phyloP scores from a whole-genome alignment of 2,113 vertebrate genomes.

The Motacilla alba region DNA sequence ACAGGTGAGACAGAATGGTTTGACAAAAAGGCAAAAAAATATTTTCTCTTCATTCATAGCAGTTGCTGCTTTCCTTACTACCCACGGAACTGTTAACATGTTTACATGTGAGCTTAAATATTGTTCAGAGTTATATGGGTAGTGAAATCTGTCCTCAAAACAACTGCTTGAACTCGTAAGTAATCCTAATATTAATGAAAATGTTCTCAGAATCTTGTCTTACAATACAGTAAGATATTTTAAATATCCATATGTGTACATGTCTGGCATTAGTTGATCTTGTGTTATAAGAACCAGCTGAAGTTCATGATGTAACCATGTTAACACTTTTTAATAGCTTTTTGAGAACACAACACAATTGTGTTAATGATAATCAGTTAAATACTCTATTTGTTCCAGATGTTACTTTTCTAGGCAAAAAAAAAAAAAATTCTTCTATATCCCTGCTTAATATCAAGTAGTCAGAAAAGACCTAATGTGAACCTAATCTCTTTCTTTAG shows the following conservation, averaged over 20 bases:
- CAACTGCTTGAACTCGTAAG: background rate
- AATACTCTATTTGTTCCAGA: slow-evolving; percentile 69
- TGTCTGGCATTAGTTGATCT: slow-evolving; percentile 47
- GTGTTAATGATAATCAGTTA: slow-evolving; percentile 67
- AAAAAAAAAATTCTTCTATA: background rate
- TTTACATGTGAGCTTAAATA: background rate
- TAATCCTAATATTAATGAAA: background rate
- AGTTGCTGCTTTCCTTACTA: background rate
- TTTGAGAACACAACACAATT: slow-evolving; percentile 53
- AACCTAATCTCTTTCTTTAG: slow-evolving; percentile 35
- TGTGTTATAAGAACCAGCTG: slow-evolving; percentile 68
- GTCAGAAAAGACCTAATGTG: background rate
- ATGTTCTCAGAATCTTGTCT: background rate
- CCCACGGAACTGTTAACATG: background rate
- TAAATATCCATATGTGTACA: slow-evolving; percentile 43
- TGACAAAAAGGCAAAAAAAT: background rate
- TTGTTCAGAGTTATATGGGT: background rate
- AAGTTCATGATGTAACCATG: slow-evolving; percentile 68
- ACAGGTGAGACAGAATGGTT: background rate
- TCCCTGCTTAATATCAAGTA: slow-evolving; percentile 42
- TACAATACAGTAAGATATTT: slow-evolving; percentile 30
- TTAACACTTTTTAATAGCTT: slow-evolving; percentile 73
- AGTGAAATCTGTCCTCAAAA: background rate
- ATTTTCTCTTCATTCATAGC: background rate
- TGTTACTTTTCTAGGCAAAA: slow-evolving; percentile 39